phyloP scores from a whole-genome alignment of 2,888 invertebrate genomes.

The Meiosimyza decipiens region DNA sequence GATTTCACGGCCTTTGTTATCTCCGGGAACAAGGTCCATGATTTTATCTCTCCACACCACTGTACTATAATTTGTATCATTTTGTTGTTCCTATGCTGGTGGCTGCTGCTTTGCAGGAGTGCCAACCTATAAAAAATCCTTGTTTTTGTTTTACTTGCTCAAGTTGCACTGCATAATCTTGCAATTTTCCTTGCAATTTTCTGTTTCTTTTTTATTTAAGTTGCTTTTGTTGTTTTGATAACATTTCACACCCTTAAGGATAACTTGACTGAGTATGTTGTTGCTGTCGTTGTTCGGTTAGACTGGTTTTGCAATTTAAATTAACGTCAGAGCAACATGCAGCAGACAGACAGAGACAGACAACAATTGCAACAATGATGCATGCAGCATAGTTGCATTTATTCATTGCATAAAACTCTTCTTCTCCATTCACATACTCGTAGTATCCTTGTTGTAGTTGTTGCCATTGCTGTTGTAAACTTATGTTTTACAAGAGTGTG shows the following conservation, averaged over 20 bases:
- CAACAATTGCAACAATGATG: not conserved
- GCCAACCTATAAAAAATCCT: too few relatives aligned
- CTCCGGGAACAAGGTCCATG: too few relatives aligned
- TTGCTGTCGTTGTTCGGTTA: not conserved
- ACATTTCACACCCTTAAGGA: conserved; percentile 29
- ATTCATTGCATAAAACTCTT: not conserved
- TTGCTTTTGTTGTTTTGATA: conserved; percentile 20
- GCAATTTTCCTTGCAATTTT: conserved; percentile 7
- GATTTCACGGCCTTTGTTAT: too few relatives aligned
- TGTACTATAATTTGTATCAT: not conserved
- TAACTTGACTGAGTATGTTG: conserved; percentile 8
- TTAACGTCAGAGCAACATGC: conserved; percentile 17
- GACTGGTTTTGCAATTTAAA: conserved; percentile 29
- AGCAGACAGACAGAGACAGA: conserved; percentile 11
- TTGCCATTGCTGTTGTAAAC: not conserved
- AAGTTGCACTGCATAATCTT: not conserved
- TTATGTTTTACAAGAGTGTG: conserved; percentile 26
- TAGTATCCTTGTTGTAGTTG: not conserved
- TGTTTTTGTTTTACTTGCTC: not conserved
- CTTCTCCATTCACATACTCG: not conserved
- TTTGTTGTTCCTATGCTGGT: not conserved
- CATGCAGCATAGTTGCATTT: conserved; percentile 4
- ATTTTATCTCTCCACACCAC: too few relatives aligned
- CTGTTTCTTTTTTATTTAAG: conserved; percentile 31
- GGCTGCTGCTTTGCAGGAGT: conserved; percentile 7